Conservation (phyloP, 2,113 vertebrate genomes). For the Lethenteron camtschaticum region DNA sequence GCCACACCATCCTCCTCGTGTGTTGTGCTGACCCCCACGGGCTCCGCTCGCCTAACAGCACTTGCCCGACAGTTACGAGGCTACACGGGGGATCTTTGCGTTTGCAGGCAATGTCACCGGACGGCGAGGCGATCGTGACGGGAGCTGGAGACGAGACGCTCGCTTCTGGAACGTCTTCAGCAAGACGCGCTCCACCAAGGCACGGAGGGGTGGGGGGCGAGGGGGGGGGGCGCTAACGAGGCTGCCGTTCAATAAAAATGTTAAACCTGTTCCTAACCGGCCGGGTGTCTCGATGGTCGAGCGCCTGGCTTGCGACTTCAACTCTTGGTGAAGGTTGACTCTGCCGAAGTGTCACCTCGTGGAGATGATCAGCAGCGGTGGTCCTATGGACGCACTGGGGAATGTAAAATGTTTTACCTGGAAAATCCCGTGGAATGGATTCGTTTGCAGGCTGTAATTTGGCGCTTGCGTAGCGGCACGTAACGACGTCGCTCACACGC, state of each 20-base stretch:
- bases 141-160: constrained; percentile 88
- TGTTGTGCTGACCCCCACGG: no score
- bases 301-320: background rate
- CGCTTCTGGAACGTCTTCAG: constrained; percentile 98
- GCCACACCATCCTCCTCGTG: no score
- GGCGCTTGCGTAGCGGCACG: no score
- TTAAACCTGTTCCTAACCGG: background rate
- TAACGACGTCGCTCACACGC: no score
- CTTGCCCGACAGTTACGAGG: no score
- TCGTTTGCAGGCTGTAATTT: no score
- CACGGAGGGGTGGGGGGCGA: constrained; percentile 12
- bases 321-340: no score
- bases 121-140: constrained; percentile 93
- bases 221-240: background rate
- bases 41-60: no score
- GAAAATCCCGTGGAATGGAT: no score
- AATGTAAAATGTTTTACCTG: no score
- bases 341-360: background rate
- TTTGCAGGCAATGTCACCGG: constrained; percentile 78
- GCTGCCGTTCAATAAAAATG: background rate
- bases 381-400: no score
- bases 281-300: background rate
- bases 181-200: constrained; percentile 93
- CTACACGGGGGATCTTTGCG: background rate
- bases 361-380: no score